Evolutionary conservation across 2,797 vertebrate species (phyloP), one percentile per base, ranked within the genome.

Genomic region (Euthynnus affinis): DNA sequence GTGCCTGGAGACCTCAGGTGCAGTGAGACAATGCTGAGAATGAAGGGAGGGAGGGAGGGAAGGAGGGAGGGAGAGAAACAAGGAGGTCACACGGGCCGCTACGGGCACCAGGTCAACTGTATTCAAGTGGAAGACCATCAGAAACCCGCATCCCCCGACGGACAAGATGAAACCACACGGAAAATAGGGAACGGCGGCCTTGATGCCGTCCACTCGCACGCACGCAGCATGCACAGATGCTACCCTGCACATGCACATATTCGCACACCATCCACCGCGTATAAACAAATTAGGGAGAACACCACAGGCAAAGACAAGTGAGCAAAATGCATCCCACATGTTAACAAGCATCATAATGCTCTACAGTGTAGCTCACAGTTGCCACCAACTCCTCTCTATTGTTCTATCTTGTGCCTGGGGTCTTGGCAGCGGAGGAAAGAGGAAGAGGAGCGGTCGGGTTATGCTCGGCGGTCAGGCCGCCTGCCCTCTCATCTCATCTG

Each of bases 221-320:
- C 62, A 71, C 68, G 56, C 78, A 80, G 80, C 79, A 74, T 84
- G 76, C 83, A 89, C 92, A 91, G 87, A 92, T 91, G 91, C 85
- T 85, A 76, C 82, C 83, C 67, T 5, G 52, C 74, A 52, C 71
- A 71, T 22, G 63, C 76, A 71, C 55, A 42, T 42, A 42, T 78
- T 72, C 62, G 32, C 76, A 79, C 78, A 74, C 55, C 64, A 85
- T 81, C 56, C 61, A 88, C 71, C 76, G 86, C 76, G 80, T 67
- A 76, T 9, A 84, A 87, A 85, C 78, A 82, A 80, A 88, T 77
- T 44, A 83, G 34, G 84, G 29, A 44, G 60, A 63, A 9, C 40
- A 77, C 81, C 82, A 76, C 69, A 69, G 78, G 83, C 69, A 0
- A 63, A 90, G 72, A 75, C 69, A 69, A 76, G 72, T 20, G 52